These are phyloP conservation scores for Spodoptera litura DNA, from an alignment of 1,140 invertebrate genomes.

Conservation along the genomic window DNA sequence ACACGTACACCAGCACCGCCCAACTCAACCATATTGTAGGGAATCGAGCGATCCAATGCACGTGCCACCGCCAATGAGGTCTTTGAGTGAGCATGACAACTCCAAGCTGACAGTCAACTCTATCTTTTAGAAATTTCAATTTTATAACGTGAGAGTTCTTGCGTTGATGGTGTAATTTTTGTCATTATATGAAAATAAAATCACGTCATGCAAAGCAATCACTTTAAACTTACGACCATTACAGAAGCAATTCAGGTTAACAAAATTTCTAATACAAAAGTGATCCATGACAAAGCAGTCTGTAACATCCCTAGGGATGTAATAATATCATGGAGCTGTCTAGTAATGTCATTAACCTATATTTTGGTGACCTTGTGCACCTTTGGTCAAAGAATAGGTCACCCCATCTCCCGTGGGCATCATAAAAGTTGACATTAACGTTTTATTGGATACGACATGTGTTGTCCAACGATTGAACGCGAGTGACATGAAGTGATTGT, in stretches of 20 bases:
- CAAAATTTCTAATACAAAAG: constrained; percentile 4
- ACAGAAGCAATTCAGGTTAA: not conserved
- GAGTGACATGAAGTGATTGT: not conserved
- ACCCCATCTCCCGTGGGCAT: constrained; percentile 2
- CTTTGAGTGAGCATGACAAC: too few relatives aligned
- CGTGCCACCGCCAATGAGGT: too few relatives aligned
- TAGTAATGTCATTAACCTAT: constrained; percentile 10
- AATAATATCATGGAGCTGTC: not conserved
- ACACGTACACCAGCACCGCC: too few relatives aligned
- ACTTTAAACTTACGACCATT: not conserved
- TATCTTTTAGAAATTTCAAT: too few relatives aligned
- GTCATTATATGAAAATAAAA: too few relatives aligned
- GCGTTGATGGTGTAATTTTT: too few relatives aligned
- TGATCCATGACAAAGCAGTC: not conserved
- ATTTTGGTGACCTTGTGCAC: constrained; percentile 13
- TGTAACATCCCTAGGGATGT: not conserved
- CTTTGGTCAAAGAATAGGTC: constrained; percentile 24
- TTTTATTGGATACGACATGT: constrained; percentile 16
- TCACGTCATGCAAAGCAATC: too few relatives aligned
- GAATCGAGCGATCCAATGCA: too few relatives aligned
- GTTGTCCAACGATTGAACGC: not conserved
- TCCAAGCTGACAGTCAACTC: too few relatives aligned
- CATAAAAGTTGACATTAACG: constrained; percentile 17
- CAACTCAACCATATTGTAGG: too few relatives aligned
- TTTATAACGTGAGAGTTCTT: too few relatives aligned